These are phyloP conservation scores for Drosophila tropicalis DNA, from an alignment of 1,140 invertebrate species.

Conservation along the genomic window DNA sequence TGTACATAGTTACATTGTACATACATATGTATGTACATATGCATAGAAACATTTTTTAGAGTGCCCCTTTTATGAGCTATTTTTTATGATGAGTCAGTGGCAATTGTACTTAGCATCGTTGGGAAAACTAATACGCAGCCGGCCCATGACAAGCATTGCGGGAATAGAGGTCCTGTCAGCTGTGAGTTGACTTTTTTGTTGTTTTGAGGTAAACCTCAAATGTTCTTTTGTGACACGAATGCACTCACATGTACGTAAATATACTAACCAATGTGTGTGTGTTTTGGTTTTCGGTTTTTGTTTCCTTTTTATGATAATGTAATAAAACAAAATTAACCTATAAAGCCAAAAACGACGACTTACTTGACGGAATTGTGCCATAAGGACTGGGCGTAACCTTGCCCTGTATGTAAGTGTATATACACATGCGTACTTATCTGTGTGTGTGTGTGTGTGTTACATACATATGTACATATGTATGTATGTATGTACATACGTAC, in stretches of 20 bases:
- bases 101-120: constrained; percentile 28
- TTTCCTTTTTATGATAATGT: constrained; percentile 79
- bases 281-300: constrained; percentile 31
- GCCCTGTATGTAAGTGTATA: constrained; percentile 20
- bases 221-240: constrained; percentile 48
- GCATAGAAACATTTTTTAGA: background rate
- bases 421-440: constrained; percentile 6
- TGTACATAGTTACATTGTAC: too few species aligned
- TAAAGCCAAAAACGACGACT: constrained; percentile 77
- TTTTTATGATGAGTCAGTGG: constrained; percentile 56
- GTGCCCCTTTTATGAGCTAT: constrained; percentile 54
- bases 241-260: constrained; percentile 11
- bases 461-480: background rate
- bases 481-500: background rate
- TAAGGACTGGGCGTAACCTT: constrained; percentile 77
- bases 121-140: constrained; percentile 51
- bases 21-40: background rate
- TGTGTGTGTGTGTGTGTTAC: too few species aligned
- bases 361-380: constrained; percentile 77
- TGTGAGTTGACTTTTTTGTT: constrained; percentile 30
- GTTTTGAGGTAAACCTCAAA: constrained; percentile 65
- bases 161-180: constrained; percentile 43
- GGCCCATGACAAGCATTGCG: constrained; percentile 50
- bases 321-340: constrained; percentile 82
- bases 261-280: constrained; percentile 37